Base-by-base conservation (phyloP, 2,888 invertebrate genomes). In the Leptogaster cylindrica region DNA sequence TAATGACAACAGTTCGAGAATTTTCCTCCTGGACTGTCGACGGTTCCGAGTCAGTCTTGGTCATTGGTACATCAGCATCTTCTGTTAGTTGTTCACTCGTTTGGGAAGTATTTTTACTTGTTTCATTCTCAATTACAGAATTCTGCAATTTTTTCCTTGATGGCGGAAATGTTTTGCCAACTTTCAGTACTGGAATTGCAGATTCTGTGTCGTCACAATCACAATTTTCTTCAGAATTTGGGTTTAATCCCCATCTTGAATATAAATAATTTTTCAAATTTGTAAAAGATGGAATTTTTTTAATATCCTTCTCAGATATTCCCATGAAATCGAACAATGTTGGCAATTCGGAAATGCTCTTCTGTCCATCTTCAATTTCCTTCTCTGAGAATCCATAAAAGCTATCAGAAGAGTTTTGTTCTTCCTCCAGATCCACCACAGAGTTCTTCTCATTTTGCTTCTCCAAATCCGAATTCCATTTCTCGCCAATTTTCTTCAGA, bases 191-290 rank as follows among this genome's bases (percentile, higher is more conserved):
- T 25, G 50, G 33, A 16, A 48, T 23, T 20, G 64, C 36, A 20
- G n/a, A n/a, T n/a, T 7, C 14, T 39, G 3, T 12, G 23, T 55
- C 55, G 3, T 6, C 14, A n/a, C 36, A 55, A n/a, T 55, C 55
- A 39, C 36, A 36, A 39, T 39, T 55, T 14, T 55, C 39, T 14
- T 55, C 46, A 2, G 48, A 20, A 14, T n/a, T n/a, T n/a, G n/a
- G n/a, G n/a, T n/a, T n/a, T n/a, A n/a, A n/a, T 23, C 31, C 33
- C 33, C 33, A 65, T 33, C 27, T 39, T 39, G 39, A 8, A 31
- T 65, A 6, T 39, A 65, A 65, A 27, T 65, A 65, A 23, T 31
- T 23, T 23, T 36, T 65, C 12, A 65, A 51, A 51, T 65, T 65
- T 10, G 36, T 51, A 39, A 65, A 65, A 16, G 65, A 65, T 16